phyloP scores from a whole-genome alignment of 2,113 vertebrate species.

The Paralichthys olivaceus region DNA sequence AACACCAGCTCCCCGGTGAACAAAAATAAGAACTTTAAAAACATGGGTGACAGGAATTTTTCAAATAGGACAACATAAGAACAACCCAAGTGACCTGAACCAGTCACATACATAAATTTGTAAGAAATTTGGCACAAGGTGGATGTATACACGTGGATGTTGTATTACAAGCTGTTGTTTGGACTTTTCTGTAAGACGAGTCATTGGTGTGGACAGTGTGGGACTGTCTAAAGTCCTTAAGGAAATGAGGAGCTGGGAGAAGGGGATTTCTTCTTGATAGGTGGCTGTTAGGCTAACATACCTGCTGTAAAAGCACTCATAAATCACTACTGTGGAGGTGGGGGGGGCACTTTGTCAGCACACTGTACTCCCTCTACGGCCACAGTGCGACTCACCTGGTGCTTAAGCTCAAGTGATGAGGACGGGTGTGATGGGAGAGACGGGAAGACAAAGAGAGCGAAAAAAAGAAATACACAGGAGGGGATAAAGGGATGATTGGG shows the following conservation, averaged over 20 bases:
- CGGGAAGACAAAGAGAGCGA: constrained; percentile 6
- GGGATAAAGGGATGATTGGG: constrained; percentile 2
- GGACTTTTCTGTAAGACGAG: constrained; percentile 32
- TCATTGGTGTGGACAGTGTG: constrained; percentile 49
- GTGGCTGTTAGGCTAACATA: constrained; percentile 59
- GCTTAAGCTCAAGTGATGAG: constrained; percentile 30
- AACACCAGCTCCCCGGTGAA: constrained; percentile 14
- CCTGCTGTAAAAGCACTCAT: constrained; percentile 59
- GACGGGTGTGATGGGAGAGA: constrained; percentile 22
- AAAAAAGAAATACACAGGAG: neutral
- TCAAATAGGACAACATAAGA: neutral
- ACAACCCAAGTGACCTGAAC: constrained; percentile 17
- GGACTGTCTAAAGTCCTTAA: constrained; percentile 52
- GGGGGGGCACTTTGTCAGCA: constrained; percentile 25
- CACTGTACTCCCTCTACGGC: neutral
- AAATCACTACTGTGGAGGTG: constrained; percentile 44
- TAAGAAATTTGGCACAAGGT: constrained; percentile 32
- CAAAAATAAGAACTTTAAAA: constrained; percentile 17
- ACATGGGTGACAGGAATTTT: neutral
- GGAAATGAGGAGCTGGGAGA: constrained; percentile 52
- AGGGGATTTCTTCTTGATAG: constrained; percentile 50
- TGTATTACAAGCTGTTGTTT: constrained; percentile 33
- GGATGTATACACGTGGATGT: neutral
- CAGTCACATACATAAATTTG: constrained; percentile 34
- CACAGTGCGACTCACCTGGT: constrained; percentile 53